These are phyloP conservation scores for Eristalinus sepulchralis DNA, from an alignment of 2,888 invertebrate species.

Conservation along the genomic window DNA sequence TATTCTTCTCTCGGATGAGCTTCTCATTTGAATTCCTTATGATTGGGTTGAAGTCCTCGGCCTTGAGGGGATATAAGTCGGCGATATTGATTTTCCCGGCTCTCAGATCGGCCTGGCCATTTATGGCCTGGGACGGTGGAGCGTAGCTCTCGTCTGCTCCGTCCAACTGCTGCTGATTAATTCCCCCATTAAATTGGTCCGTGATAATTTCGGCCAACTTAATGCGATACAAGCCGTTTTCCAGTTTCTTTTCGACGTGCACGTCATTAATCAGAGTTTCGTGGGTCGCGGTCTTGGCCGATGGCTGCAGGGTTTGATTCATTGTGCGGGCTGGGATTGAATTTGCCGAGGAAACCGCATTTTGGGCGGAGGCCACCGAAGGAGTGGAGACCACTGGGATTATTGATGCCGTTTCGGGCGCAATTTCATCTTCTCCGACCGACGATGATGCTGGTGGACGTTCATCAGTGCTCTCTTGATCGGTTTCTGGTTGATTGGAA, in stretches of 20 bases:
- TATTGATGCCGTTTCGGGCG: slow-evolving; percentile 28
- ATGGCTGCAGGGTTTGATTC: slow-evolving; percentile 51
- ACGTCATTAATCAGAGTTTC: slow-evolving; percentile 72
- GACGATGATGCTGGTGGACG: slow-evolving; percentile 64
- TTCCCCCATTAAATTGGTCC: slow-evolving; percentile 74
- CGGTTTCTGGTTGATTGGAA: slow-evolving; percentile 67
- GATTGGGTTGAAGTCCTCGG: slow-evolving; percentile 78
- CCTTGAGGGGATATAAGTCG: slow-evolving; percentile 78
- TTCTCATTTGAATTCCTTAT: slow-evolving; percentile 77
- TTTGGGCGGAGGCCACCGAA: background rate
- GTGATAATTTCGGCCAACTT: slow-evolving; percentile 77
- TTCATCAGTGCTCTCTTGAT: slow-evolving; percentile 71
- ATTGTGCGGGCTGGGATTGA: slow-evolving; percentile 39
- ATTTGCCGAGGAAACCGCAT: slow-evolving; percentile 38
- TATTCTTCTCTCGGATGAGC: slow-evolving; percentile 74
- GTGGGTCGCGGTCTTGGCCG: slow-evolving; percentile 54
- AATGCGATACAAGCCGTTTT: slow-evolving; percentile 78
- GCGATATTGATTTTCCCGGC: slow-evolving; percentile 78
- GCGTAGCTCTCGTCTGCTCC: slow-evolving; percentile 40
- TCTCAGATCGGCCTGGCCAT: background rate
- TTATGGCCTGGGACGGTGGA: slow-evolving; percentile 17
- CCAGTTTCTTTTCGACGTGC: slow-evolving; percentile 74
- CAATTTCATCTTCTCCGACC: slow-evolving; percentile 28
- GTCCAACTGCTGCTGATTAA: slow-evolving; percentile 56
- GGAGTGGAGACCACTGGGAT: slow-evolving; percentile 25